Evolutionary conservation across 2,113 vertebrate genomes (phyloP).

Genomic region (Dendropsophus ebraccatus): DNA sequence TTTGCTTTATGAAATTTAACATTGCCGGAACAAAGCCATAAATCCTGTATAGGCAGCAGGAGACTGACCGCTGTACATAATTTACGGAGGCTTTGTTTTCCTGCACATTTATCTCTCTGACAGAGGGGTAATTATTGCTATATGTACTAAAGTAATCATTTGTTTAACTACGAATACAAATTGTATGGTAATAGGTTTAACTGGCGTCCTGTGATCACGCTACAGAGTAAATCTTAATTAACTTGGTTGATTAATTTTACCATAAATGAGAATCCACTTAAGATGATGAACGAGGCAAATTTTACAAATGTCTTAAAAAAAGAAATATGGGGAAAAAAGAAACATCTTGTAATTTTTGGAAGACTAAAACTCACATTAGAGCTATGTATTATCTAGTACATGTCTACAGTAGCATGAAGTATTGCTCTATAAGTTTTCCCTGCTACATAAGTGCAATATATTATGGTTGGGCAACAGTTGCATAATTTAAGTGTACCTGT

Average conservation of each 20-base stretch:
- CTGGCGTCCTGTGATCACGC: neutral
- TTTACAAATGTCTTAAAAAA: neutral
- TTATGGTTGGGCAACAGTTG: too few relatives aligned
- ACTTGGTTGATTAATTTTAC: neutral
- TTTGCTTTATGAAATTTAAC: neutral
- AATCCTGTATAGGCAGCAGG: neutral
- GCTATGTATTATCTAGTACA: neutral
- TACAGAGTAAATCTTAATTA: neutral
- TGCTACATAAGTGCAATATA: neutral
- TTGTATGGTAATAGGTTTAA: conserved; percentile 1
- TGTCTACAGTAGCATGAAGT: neutral
- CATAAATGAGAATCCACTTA: conserved; percentile 13
- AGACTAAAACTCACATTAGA: neutral
- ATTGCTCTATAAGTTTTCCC: too few relatives aligned
- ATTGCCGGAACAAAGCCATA: neutral
- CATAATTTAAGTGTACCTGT: too few relatives aligned
- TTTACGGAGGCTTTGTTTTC: conserved; percentile 5
- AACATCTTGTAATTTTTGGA: neutral
- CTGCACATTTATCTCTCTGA: neutral
- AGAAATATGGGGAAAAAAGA: neutral
- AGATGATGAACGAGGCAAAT: neutral
- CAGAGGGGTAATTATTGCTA: conserved; percentile 11
- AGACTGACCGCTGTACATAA: conserved; percentile 24
- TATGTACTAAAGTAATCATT: neutral
- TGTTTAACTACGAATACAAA: neutral